Base-by-base conservation (phyloP, 1,140 invertebrate genomes). In the Drosophila seguyi region DNA sequence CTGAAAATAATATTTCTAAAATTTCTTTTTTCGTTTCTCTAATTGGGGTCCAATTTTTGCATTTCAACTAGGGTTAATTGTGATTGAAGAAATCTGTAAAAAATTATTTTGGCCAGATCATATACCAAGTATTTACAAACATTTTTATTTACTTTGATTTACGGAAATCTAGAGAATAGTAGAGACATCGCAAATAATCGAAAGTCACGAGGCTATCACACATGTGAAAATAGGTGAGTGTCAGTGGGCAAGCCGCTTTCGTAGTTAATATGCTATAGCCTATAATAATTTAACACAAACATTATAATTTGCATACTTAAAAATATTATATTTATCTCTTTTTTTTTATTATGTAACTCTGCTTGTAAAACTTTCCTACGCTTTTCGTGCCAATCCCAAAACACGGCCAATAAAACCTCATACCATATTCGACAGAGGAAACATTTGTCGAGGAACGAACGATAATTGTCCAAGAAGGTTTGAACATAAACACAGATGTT, bases 371-470 rank as follows among this genome's bases (percentile, higher is more conserved):
- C 27, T 65, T 60, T 66, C 81, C 82, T 81, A 50, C 81, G 81
- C 81, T 81, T 79, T 80, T 38, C 85, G 77, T 81, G 80, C 75
- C 61, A 71, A 56, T 59, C 66, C 81, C 80, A 77, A 78, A 74
- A 62, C 29, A 78, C 36, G 75, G 47, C 29, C 74, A 73, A 79
- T 69, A 53, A 75, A 79, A 74, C 71, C 53, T 45, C 14, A 41
- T 74, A 80, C 56, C 52, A 66, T n/a, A 66, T 52, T 73, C 78
- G 75, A 61, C 60, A 92, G 91, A 92, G 91, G 92, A 92, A 91
- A 91, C 91, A 79, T 91, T 92, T 90, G 78, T 92, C 58, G 91
- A 92, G 84, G 91, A 92, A 77, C 91, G 91, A 76, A 92, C 91
- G 50, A 84, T 92, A 78, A 80, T 92, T 76, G 91, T 92, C 71